Conservation (phyloP, 2,888 invertebrate species). For the Pachydiplax longipennis region DNA sequence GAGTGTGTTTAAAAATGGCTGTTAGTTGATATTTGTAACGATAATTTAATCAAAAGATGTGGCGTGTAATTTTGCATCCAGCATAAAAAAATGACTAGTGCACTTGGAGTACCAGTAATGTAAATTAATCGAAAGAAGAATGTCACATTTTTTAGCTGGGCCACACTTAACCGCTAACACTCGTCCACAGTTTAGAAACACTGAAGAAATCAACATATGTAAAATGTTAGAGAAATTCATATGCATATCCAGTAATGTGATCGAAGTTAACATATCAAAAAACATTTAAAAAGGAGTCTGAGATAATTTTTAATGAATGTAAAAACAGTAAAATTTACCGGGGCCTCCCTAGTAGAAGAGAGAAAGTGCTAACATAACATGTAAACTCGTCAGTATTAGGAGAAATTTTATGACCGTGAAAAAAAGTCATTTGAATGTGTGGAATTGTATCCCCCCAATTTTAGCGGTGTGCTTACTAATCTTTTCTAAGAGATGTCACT, state of each 20-base stretch:
- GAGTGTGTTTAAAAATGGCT: slow-evolving; percentile 14
- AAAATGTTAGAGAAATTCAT: neutral
- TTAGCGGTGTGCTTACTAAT: slow-evolving; percentile 7
- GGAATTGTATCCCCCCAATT: neutral
- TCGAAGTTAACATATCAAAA: slow-evolving; percentile 30
- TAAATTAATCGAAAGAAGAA: neutral
- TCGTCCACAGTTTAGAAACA: neutral
- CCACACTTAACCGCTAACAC: neutral
- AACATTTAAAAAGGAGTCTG: neutral
- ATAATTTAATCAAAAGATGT: neutral
- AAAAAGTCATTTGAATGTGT: neutral
- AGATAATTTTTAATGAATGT: neutral
- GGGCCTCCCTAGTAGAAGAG: slow-evolving; percentile 9
- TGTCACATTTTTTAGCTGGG: neutral
- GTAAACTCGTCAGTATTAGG: slow-evolving; percentile 35
- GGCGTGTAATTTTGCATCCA: neutral
- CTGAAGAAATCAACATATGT: neutral
- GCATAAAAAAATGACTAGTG: neutral
- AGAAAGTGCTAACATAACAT: neutral
- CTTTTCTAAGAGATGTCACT: neutral
- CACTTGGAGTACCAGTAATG: slow-evolving; percentile 14
- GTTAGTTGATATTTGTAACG: slow-evolving; percentile 18
- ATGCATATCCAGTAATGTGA: slow-evolving; percentile 1
- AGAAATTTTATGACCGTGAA: neutral
- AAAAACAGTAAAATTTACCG: neutral